A percentile compares a stretch with the other conserved stretches of the same genome.
Evolutionary conservation across 2,113 vertebrate species (phyloP).

Genomic region (Nasalis larvatus): DNA sequence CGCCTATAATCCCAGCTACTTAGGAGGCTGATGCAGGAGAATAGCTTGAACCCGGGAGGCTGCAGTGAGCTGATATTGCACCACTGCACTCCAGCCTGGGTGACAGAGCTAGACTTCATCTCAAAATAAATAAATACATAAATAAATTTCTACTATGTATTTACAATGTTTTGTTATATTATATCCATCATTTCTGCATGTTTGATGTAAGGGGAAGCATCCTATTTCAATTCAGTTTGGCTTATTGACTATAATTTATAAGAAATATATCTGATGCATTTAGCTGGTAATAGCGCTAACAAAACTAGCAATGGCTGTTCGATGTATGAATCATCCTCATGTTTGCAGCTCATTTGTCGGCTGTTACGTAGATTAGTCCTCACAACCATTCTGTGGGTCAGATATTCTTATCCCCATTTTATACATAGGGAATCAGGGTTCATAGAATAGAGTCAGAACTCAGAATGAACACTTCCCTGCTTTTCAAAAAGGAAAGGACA

Average conservation of each 20-base stretch:
- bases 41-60: too few relatives aligned
- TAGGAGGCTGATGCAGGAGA: too few relatives aligned
- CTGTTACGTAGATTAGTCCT: rapidly evolving
- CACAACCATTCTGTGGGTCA: rapidly evolving
- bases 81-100: too few relatives aligned
- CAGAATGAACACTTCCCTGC: not conserved
- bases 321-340: rapidly evolving
- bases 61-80: too few relatives aligned
- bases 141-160: rapidly evolving
- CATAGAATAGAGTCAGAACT: rapidly evolving
- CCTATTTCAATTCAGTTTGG: not conserved
- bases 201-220: not conserved
- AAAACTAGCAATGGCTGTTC: rapidly evolving
- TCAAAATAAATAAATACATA: too few relatives aligned
- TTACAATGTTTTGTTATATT: rapidly evolving
- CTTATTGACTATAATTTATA: rapidly evolving
- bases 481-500: not conserved
- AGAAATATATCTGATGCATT: rapidly evolving
- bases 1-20: too few relatives aligned
- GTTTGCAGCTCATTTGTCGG: rapidly evolving
- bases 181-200: too few relatives aligned
- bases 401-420: not conserved
- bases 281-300: rapidly evolving
- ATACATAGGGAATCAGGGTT: not conserved
- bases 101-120: too few relatives aligned